Conservation (phyloP, 2,797 vertebrate genomes). For the Sebastolobus alascanus region DNA sequence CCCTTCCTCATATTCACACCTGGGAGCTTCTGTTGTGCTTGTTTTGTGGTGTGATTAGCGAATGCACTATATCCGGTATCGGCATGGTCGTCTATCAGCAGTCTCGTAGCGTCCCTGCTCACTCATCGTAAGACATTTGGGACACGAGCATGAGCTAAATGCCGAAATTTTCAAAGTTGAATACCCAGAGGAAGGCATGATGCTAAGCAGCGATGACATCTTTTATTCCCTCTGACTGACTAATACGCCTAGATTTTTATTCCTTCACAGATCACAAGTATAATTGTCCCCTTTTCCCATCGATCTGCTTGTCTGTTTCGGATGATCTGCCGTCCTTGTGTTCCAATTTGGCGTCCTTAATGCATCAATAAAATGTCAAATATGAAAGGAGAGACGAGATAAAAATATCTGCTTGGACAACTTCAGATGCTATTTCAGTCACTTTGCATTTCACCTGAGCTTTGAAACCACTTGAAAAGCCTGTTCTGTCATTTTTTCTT, state of each 20-base stretch:
- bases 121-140: constrained; percentile 18
- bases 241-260: constrained; percentile 16
- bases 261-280: constrained; percentile 32
- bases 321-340: constrained; percentile 28
- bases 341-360: constrained; percentile 57
- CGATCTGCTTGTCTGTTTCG: constrained; percentile 32
- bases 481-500: constrained; percentile 40
- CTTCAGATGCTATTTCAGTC: constrained; percentile 70
- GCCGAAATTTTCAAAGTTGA: neutral
- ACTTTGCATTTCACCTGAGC: constrained; percentile 48
- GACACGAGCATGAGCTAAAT: constrained; percentile 18
- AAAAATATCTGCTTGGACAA: constrained; percentile 67
- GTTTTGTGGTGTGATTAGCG: constrained; percentile 7
- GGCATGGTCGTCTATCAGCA: constrained; percentile 2
- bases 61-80: too few relatives aligned
- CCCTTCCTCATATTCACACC: constrained; percentile 23
- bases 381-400: constrained; percentile 53
- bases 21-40: constrained; percentile 17
- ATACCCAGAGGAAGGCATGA: neutral
- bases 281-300: constrained; percentile 20
- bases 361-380: constrained; percentile 74
- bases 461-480: constrained; percentile 68
- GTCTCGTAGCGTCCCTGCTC: constrained; percentile 8
- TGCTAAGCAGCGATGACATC: constrained; percentile 20
- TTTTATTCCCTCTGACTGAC: constrained; percentile 36